Evolutionary conservation across 2,888 invertebrate species (phyloP), one percentile per base, ranked within the genome.

Genomic region (Dicyrtomina minuta): DNA sequence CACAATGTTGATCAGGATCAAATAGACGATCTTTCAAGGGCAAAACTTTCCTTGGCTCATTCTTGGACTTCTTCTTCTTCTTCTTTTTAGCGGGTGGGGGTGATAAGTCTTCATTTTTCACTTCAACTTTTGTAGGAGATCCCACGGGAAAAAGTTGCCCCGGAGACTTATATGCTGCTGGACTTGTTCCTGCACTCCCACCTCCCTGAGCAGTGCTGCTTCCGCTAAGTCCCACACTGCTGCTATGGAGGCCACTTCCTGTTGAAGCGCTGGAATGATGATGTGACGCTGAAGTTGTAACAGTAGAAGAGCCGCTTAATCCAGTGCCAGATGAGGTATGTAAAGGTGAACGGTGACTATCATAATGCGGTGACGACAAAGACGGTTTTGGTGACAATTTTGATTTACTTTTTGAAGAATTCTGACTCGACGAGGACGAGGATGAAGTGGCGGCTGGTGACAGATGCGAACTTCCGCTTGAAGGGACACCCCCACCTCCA

Each of bases 1-100:
- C 93, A 81, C 92, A 92, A 80, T 92, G 92, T 76, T 89, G 87
- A 80, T 92, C 89, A 20, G 92, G 88, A 81, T 92, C 90, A 82
- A 90, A 92, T 80, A 90, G 89, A 71, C 90, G 84, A 79, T 84
- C 84, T 81, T 79, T 74, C 75, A 81, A 64, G 41, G 75, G 78
- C 64, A 79, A 70, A 17, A 77, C 66, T 62, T 77, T 77, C 33
- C 77, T 62, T 0, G 73, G 72, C 15, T 77, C 78, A 73, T 85
- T 84, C 68, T 83, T 83, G 4, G 73, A 74, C 22, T 76, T 75
- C 55, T 79, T 78, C 26, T 76, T 74, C 46, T 76, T 76, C 64
- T 76, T 77, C 67, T 75, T 75, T 56, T 75, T 73, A 2, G 70
- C 55, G 12, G 71, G 62, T 41, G 68, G 55, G 24, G 66, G 17